These are phyloP conservation scores for Poecilobothrus nobilitatus DNA, from an alignment of 2,888 invertebrate species.

Conservation along the genomic window DNA sequence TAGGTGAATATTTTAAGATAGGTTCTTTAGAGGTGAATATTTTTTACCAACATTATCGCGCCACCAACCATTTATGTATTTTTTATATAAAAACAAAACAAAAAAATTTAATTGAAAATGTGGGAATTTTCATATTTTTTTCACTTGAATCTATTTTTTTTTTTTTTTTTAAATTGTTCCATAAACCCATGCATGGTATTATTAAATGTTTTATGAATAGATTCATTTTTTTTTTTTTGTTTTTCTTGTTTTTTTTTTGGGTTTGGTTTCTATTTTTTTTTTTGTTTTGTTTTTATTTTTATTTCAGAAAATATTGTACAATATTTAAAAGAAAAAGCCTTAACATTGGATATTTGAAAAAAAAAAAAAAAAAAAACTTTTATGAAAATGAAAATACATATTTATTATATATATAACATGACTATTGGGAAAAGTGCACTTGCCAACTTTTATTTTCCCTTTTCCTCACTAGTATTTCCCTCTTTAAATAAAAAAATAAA, in stretches of 20 bases:
- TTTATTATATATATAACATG: background rate
- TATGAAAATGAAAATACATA: too few species aligned
- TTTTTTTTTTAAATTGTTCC: background rate
- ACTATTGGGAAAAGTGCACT: slow-evolving; percentile 1
- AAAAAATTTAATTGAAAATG: background rate
- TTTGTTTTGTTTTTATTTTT: too few species aligned
- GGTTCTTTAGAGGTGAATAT: too few species aligned
- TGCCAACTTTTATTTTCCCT: background rate
- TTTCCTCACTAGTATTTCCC: background rate
- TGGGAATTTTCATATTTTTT: background rate
- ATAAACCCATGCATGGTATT: background rate
- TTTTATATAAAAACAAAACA: too few species aligned
- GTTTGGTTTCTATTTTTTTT: too few species aligned
- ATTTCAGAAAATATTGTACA: too few species aligned
- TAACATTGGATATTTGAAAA: slow-evolving; percentile 1
- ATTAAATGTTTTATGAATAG: slow-evolving; percentile 3
- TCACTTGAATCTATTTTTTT: background rate
- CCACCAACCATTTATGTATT: too few species aligned
- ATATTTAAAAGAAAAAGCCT: background rate
- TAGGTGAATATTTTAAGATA: too few species aligned
- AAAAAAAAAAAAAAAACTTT: too few species aligned
- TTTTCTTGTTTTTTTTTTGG: background rate
- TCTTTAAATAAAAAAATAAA: background rate
- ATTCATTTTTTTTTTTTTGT: background rate
- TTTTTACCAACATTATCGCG: too few species aligned